Conservation (phyloP, 2,113 vertebrate genomes). For the Heterocephalus glaber region DNA sequence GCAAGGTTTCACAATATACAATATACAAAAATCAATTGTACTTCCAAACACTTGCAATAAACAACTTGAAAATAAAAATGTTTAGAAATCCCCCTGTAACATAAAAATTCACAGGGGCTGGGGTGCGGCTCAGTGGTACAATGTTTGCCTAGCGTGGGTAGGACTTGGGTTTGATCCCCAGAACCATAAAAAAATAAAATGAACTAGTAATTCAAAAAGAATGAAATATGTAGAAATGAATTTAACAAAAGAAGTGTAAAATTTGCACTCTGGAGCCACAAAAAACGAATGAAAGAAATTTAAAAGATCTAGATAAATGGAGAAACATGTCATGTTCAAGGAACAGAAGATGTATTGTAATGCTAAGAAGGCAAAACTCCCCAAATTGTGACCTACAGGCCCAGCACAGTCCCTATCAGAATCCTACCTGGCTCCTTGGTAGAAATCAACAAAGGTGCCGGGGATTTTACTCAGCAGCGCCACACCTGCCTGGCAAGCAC, state of each 20-base stretch:
- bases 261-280: neutral
- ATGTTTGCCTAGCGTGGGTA: neutral
- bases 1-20: neutral
- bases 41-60: neutral
- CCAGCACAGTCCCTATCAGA: neutral
- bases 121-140: neutral
- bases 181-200: neutral
- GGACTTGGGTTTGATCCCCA: neutral
- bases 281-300: neutral
- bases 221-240: slow-evolving; percentile 8
- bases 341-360: neutral
- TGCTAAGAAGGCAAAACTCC: neutral
- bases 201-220: neutral
- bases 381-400: neutral
- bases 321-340: neutral
- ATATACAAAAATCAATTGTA: neutral
- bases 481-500: no score
- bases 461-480: no score
- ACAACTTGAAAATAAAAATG: slow-evolving; percentile 15
- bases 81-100: neutral
- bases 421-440: neutral
- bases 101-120: neutral
- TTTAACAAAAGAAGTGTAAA: neutral
- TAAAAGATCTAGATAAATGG: neutral
- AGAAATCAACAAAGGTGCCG: neutral